These are phyloP conservation scores for Australoheros facetus DNA, from an alignment of 2,797 vertebrate genomes.

Conservation along the genomic window DNA sequence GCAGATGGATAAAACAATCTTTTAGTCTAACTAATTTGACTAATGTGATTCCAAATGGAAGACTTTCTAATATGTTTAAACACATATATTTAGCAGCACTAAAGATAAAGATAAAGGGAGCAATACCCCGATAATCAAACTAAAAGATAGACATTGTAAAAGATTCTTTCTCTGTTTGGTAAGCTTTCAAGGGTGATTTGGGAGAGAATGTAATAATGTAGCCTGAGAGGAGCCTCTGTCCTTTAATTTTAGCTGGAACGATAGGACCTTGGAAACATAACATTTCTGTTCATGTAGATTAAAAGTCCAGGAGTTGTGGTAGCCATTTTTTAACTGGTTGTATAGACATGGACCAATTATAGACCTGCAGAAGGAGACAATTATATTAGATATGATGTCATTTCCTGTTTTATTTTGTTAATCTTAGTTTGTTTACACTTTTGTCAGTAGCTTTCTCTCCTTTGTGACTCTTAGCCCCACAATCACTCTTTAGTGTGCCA, in stretches of 20 bases:
- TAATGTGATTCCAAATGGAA: neutral
- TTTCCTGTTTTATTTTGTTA: neutral
- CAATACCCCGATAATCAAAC: neutral
- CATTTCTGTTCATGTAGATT: neutral
- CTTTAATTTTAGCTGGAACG: neutral
- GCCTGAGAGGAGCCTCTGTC: neutral
- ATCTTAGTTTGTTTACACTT: neutral
- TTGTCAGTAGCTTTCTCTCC: neutral
- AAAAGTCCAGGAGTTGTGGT: neutral
- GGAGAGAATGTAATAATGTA: neutral
- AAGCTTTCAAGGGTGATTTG: neutral
- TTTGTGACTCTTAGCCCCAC: neutral
- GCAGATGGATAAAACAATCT: neutral
- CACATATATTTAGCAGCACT: neutral
- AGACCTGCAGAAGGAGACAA: neutral
- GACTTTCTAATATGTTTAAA: no score
- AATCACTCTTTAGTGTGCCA: neutral
- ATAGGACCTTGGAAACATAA: neutral
- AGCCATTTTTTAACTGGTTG: neutral
- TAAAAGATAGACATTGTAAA: neutral
- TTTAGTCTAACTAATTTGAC: neutral
- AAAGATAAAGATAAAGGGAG: neutral
- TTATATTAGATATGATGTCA: neutral
- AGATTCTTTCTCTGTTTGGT: neutral
- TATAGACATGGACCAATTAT: neutral